phyloP scores from a whole-genome alignment of 2,113 vertebrate species.

The Ornithorhynchus anatinus region DNA sequence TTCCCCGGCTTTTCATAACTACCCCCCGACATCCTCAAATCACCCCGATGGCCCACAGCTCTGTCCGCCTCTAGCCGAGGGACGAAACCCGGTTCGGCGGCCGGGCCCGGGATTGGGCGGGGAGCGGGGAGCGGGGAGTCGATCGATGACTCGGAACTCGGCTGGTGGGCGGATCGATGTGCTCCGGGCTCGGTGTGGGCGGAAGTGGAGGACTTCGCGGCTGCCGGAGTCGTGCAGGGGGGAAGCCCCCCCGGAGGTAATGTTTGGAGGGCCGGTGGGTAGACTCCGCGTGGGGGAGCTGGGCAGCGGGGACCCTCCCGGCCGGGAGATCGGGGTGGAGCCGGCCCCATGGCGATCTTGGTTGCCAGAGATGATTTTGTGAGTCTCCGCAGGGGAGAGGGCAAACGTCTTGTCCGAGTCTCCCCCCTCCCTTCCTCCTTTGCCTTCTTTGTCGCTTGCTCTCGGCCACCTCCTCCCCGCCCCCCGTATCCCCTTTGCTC shows the following conservation, averaged over 20 bases:
- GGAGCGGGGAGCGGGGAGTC: not conserved
- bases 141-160: slow-evolving; percentile 17
- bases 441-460: not conserved
- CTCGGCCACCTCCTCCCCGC: not conserved
- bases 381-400: too few relatives aligned
- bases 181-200: slow-evolving; percentile 13
- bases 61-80: too few relatives aligned
- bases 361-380: too few relatives aligned
- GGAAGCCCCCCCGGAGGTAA: not conserved
- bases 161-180: slow-evolving; percentile 21
- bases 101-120: too few relatives aligned
- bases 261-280: not conserved
- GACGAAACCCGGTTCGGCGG: too few relatives aligned
- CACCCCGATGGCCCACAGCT: too few relatives aligned
- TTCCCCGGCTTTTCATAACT: too few relatives aligned
- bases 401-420: not conserved
- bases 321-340: too few relatives aligned
- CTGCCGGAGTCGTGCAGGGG: not conserved
- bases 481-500: not conserved
- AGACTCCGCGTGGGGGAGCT: not conserved
- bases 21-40: too few relatives aligned
- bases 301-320: too few relatives aligned
- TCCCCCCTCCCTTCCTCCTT: not conserved
- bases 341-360: too few relatives aligned
- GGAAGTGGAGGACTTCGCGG: slow-evolving; percentile 9